Evolutionary conservation across 2,888 invertebrate species (phyloP).

Genomic region (Adelognathus sp.): DNA sequence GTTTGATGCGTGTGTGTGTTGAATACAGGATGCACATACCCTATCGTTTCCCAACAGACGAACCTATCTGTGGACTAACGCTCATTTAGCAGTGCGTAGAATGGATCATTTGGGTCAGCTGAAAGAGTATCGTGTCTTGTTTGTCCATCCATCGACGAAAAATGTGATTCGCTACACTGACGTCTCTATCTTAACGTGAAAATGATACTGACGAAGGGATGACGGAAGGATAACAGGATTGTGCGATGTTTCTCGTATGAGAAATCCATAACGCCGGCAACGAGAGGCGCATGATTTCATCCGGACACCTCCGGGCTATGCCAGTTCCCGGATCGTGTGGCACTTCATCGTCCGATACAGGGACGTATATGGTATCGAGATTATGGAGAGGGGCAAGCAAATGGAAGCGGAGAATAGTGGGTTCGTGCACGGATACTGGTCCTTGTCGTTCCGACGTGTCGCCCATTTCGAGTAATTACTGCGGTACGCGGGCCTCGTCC

Average conservation of each 20-base stretch:
- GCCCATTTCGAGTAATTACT: constrained; percentile 70
- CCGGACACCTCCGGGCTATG: constrained; percentile 50
- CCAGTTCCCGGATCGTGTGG: neutral
- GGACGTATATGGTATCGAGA: neutral
- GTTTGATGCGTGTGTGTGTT: constrained; percentile 18
- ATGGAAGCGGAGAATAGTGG: constrained; percentile 9
- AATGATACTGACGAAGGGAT: no score
- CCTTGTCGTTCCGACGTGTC: constrained; percentile 37
- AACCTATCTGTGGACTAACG: neutral
- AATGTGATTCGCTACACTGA: no score
- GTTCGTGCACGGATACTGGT: neutral
- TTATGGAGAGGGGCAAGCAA: constrained; percentile 7
- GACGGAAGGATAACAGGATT: no score
- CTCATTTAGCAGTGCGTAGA: constrained; percentile 5
- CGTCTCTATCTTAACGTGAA: no score
- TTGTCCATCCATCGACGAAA: no score
- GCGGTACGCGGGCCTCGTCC: constrained; percentile 64
- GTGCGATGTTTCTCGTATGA: constrained; percentile 11
- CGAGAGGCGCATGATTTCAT: constrained; percentile 62
- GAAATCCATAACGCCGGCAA: constrained; percentile 55
- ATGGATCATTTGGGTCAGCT: constrained; percentile 1
- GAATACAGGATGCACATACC: neutral
- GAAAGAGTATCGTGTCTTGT: no score
- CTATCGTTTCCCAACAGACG: neutral
- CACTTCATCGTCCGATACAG: neutral